Evolutionary conservation across 1,140 invertebrate genomes (phyloP).

Genomic region (Psilanteris sp.): DNA sequence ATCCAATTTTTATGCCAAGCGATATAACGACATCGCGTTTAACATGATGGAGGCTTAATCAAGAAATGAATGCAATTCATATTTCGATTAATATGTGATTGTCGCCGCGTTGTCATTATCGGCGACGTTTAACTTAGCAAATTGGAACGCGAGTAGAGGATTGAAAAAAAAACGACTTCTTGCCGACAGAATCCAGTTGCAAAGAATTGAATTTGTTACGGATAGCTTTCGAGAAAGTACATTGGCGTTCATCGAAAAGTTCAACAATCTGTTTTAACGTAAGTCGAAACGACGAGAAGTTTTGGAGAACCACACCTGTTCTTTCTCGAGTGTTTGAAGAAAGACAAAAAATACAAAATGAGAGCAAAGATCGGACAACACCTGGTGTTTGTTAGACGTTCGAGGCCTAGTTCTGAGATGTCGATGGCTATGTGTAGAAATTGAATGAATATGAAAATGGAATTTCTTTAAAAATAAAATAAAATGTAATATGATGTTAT

Average conservation of each 20-base stretch:
- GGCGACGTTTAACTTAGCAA: conserved; percentile 40
- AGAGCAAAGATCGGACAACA: conserved; percentile 30
- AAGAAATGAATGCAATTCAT: no score
- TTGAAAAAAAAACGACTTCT: conserved; percentile 25
- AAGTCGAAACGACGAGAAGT: conserved; percentile 58
- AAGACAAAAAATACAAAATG: conserved; percentile 52
- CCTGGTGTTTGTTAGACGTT: conserved; percentile 49
- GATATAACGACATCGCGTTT: no score
- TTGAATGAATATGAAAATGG: conserved; percentile 20
- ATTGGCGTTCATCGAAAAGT: conserved; percentile 53
- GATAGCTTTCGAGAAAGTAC: conserved; percentile 53
- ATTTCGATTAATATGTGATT: no score
- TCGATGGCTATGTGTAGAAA: conserved; percentile 8
- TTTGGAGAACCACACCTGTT: conserved; percentile 59
- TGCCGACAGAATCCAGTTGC: conserved; percentile 7
- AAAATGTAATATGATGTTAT: no score
- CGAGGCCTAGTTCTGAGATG: conserved; percentile 26
- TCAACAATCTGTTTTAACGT: conserved; percentile 63
- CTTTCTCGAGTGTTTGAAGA: conserved; percentile 52
- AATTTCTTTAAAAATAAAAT: conserved; percentile 20
- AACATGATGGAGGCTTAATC: no score
- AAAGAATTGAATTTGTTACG: conserved; percentile 54
- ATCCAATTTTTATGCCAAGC: no score
- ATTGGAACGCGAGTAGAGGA: conserved; percentile 56
- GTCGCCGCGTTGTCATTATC: no score